Conservation (phyloP, 2,797 vertebrate species). For the Sebastes cheni region DNA sequence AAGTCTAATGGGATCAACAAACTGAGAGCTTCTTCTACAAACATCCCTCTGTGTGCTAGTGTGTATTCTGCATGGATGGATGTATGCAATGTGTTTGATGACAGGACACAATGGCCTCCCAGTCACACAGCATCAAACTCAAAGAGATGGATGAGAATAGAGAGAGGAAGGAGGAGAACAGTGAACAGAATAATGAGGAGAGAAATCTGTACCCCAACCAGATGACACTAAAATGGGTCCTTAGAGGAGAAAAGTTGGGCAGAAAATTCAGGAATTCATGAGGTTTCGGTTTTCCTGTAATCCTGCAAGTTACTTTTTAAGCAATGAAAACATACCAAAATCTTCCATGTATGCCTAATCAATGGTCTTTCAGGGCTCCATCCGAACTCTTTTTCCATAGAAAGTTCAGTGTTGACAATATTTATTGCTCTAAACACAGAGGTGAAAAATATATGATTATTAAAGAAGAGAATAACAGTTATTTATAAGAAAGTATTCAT, state of each 20-base stretch:
- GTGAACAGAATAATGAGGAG: constrained; percentile 30
- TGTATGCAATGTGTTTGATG: constrained; percentile 69
- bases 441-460: not conserved
- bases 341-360: not conserved
- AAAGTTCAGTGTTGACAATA: not conserved
- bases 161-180: constrained; percentile 11
- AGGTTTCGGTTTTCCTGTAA: not conserved
- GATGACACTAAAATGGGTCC: not conserved
- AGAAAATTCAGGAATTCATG: not conserved
- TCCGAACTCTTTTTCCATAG: no score
- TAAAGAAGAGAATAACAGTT: not conserved
- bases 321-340: not conserved
- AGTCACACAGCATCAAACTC: constrained; percentile 67
- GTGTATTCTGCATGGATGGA: constrained; percentile 75
- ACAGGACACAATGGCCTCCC: constrained; percentile 61
- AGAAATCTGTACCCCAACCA: constrained; percentile 1
- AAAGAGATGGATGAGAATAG: constrained; percentile 64
- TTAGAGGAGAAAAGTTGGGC: not conserved
- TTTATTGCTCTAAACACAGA: not conserved
- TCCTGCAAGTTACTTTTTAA: not conserved
- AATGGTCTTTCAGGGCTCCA: not conserved
- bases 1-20: constrained; percentile 20
- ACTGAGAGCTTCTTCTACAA: constrained; percentile 25
- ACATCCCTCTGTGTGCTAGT: constrained; percentile 47
- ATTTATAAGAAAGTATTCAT: not conserved